A percentile compares a stretch with the other conserved stretches of the same genome.
Conservation (phyloP, 2,797 vertebrate species). For the Enteromius afrohamiltoni region DNA sequence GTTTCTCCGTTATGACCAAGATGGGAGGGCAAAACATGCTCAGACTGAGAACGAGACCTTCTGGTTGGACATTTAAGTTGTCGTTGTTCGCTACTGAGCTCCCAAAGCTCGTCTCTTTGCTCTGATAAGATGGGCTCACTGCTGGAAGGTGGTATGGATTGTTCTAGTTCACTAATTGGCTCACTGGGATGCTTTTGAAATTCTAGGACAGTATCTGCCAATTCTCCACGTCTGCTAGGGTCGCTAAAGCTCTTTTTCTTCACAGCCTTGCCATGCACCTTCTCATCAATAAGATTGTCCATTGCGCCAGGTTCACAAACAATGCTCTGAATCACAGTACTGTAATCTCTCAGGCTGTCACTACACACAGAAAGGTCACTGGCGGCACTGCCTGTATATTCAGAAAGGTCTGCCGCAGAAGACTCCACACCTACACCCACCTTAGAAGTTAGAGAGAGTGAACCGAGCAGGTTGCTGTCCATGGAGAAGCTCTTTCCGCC, state of each 20-base stretch:
- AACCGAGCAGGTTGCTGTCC: constrained; percentile 94
- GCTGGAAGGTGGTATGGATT: constrained; percentile 87
- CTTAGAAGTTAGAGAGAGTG: constrained; percentile 85
- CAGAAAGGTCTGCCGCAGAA: constrained; percentile 68
- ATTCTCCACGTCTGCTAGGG: constrained; percentile 90
- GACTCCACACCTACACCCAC: constrained; percentile 75
- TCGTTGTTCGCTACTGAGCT: constrained; percentile 66
- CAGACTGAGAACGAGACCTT: constrained; percentile 77
- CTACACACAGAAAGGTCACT: constrained; percentile 92
- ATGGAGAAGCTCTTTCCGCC: constrained; percentile 80
- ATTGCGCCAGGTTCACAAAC: constrained; percentile 90
- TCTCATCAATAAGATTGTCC: constrained; percentile 88
- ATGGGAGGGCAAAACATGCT: constrained; percentile 66
- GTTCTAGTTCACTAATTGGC: constrained; percentile 88
- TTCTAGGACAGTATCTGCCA: constrained; percentile 66
- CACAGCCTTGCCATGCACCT: constrained; percentile 86
- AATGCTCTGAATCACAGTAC: constrained; percentile 89
- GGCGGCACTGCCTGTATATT: constrained; percentile 86
- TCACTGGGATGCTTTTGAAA: constrained; percentile 79
- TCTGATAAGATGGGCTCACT: constrained; percentile 93
- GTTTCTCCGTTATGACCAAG: constrained; percentile 64
- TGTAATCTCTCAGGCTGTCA: constrained; percentile 85
- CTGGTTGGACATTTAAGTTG: constrained; percentile 56
- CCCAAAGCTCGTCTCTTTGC: constrained; percentile 76
- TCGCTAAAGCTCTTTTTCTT: constrained; percentile 98